A percentile compares a stretch with the other conserved stretches of the same genome.
Evolutionary conservation across 2,797 vertebrate species (phyloP).

Genomic region (Carapus acus): DNA sequence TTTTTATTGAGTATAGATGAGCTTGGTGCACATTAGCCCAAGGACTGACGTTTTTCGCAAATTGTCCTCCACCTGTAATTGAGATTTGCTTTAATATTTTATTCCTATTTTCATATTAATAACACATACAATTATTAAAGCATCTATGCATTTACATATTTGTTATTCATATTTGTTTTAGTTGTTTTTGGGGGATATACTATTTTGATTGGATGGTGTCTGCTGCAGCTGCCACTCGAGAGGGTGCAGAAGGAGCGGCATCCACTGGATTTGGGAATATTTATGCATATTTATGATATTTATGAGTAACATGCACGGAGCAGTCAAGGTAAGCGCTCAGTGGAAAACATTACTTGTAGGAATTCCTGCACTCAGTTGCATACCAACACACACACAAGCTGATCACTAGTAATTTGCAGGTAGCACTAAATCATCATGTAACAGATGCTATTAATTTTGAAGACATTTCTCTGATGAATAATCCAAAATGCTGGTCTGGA

Average conservation of each 20-base stretch:
- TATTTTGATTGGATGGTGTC: too few species aligned
- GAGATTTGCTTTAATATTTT: too few species aligned
- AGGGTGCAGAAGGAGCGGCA: too few species aligned
- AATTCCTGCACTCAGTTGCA: constrained; percentile 1
- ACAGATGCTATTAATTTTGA: constrained; percentile 14
- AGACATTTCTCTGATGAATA: constrained; percentile 12
- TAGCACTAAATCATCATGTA: constrained; percentile 16
- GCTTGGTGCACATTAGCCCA: not conserved
- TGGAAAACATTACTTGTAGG: constrained; percentile 34
- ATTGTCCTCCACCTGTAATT: too few species aligned
- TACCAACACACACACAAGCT: constrained; percentile 10
- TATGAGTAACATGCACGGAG: constrained; percentile 39
- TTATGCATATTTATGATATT: too few species aligned
- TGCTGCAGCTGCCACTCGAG: too few species aligned
- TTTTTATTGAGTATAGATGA: constrained; percentile 3
- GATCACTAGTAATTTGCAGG: constrained; percentile 30
- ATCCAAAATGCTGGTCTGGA: not conserved
- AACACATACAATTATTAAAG: too few species aligned
- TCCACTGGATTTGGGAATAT: constrained; percentile 27
- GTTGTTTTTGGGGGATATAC: too few species aligned
- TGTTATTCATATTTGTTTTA: too few species aligned
- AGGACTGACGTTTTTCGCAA: too few species aligned
- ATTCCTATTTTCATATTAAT: too few species aligned
- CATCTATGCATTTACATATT: too few species aligned
- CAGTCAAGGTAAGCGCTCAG: constrained; percentile 12